Evolutionary conservation across 2,888 invertebrate species (phyloP).

Genomic region (Drosophila kanekoi): DNA sequence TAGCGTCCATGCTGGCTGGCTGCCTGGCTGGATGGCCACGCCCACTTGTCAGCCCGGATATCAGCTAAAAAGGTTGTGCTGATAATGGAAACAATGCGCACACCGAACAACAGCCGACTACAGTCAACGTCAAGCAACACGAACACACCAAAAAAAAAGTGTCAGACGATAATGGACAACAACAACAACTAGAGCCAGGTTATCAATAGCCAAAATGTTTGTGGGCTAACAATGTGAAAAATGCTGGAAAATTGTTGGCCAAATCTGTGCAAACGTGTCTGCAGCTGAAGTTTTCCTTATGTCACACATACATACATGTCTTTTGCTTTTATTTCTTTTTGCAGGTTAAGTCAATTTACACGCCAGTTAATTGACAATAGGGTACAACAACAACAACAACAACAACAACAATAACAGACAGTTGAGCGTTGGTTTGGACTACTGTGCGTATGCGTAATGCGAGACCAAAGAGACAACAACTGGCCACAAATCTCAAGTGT

Average conservation of each 20-base stretch:
- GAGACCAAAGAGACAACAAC: constrained; percentile 45
- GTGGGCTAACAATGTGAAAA: constrained; percentile 43
- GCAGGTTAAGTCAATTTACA: constrained; percentile 68
- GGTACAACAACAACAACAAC: constrained; percentile 2
- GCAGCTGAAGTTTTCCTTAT: constrained; percentile 34
- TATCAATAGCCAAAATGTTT: constrained; percentile 22
- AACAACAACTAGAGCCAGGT: constrained; percentile 7
- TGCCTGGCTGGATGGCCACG: constrained; percentile 5
- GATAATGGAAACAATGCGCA: constrained; percentile 45
- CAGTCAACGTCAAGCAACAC: constrained; percentile 18
- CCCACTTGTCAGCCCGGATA: constrained; percentile 33
- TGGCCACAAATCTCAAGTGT: constrained; percentile 78
- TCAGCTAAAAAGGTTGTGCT: constrained; percentile 28
- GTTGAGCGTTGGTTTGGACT: constrained; percentile 32
- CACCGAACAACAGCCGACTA: constrained; percentile 24
- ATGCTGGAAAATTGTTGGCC: constrained; percentile 36
- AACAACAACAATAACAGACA: neutral
- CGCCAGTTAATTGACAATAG: constrained; percentile 70
- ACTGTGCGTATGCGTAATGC: constrained; percentile 77
- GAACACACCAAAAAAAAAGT: constrained; percentile 31
- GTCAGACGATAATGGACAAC: constrained; percentile 40
- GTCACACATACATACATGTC: neutral
- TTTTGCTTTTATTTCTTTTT: constrained; percentile 16
- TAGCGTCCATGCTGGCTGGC: constrained; percentile 11
- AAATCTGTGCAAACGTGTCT: constrained; percentile 37